These are phyloP conservation scores for Drosophila kepulauana DNA, from an alignment of 1,140 invertebrate genomes.

Conservation along the genomic window DNA sequence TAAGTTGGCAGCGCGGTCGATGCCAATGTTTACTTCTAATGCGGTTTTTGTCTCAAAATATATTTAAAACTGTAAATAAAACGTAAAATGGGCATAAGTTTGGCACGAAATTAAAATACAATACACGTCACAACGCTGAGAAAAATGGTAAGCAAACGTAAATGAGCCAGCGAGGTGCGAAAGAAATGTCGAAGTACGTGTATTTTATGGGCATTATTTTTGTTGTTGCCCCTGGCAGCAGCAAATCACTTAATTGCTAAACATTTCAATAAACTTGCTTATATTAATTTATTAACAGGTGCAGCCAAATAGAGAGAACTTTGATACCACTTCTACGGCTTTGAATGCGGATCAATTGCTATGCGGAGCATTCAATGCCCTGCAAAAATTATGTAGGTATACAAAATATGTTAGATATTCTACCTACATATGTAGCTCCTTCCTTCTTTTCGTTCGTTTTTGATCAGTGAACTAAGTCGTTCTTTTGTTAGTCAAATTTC, in stretches of 20 bases:
- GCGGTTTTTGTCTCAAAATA: slow-evolving; percentile 24
- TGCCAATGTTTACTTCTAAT: slow-evolving; percentile 45
- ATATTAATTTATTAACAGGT: slow-evolving; percentile 17
- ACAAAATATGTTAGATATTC: too few species aligned
- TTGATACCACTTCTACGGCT: neutral
- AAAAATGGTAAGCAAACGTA: slow-evolving; percentile 28
- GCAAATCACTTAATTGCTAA: slow-evolving; percentile 15
- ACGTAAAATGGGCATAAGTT: slow-evolving; percentile 21
- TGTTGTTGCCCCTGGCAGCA: neutral
- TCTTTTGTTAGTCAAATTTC: too few species aligned
- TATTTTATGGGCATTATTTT: slow-evolving; percentile 26
- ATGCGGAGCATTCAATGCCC: slow-evolving; percentile 35
- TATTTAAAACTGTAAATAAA: slow-evolving; percentile 21
- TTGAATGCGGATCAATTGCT: slow-evolving; percentile 54
- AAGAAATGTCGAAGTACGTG: slow-evolving; percentile 20
- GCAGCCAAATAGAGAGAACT: slow-evolving; percentile 3
- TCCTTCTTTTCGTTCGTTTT: too few species aligned
- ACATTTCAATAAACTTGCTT: neutral
- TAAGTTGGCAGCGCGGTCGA: slow-evolving; percentile 38
- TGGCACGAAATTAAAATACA: slow-evolving; percentile 1
- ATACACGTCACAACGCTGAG: neutral
- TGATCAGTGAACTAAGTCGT: too few species aligned
- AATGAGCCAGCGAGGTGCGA: neutral
- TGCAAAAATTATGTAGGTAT: slow-evolving; percentile 61
- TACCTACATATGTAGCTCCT: too few species aligned